Conservation (phyloP, 2,113 vertebrate species). For the Platycercus adscitus region DNA sequence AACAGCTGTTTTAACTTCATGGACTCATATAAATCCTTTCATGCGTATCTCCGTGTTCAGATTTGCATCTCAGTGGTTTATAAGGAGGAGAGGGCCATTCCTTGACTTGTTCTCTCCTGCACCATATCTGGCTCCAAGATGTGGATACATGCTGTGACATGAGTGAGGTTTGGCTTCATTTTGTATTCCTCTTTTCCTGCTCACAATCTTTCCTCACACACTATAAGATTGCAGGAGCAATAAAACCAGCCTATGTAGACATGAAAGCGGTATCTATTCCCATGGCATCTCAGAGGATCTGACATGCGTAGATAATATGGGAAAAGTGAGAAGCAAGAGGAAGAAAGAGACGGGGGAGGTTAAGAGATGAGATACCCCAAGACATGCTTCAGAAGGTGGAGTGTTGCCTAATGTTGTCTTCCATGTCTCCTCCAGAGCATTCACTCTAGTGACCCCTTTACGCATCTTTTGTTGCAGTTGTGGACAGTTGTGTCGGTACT, state of each 20-base stretch:
- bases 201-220: neutral
- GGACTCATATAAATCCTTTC: neutral
- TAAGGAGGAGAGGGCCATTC: neutral
- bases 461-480: neutral
- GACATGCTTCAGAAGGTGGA: neutral
- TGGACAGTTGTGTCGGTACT: neutral
- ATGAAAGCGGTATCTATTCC: neutral
- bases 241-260: neutral
- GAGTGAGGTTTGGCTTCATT: neutral
- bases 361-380: neutral
- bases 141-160: rapidly evolving
- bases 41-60: neutral
- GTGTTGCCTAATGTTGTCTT: neutral
- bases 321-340: neutral
- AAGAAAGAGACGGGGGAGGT: neutral
- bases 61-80: neutral
- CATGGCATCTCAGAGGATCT: neutral
- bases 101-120: neutral
- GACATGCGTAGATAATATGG: neutral
- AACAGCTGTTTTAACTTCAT: neutral
- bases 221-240: neutral
- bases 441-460: neutral
- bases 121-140: neutral
- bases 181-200: neutral
- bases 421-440: neutral